phyloP scores from a whole-genome alignment of 2,797 vertebrate genomes.

The Hemibagrus guttatus region DNA sequence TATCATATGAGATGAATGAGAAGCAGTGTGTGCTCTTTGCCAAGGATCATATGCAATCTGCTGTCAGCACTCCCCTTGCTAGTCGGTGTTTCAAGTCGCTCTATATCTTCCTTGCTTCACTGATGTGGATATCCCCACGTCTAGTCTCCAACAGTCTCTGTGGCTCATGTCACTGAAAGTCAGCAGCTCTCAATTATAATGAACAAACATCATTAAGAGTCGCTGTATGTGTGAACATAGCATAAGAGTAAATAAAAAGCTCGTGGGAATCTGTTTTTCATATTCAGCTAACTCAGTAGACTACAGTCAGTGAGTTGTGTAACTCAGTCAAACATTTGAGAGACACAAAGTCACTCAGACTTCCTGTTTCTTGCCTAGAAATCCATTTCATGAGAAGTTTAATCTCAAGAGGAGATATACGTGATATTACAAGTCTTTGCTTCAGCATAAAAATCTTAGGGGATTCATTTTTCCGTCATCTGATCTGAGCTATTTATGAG shows the following conservation, averaged over 20 bases:
- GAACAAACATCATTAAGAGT: no score
- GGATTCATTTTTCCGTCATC: not conserved
- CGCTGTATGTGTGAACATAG: no score
- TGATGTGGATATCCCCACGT: no score
- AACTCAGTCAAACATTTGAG: not conserved
- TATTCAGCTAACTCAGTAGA: not conserved
- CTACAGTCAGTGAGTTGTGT: not conserved
- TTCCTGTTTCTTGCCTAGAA: not conserved
- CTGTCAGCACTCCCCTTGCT: no score
- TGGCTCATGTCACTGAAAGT: no score
- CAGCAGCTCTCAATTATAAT: no score
- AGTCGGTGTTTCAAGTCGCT: no score
- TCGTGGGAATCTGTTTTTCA: not conserved
- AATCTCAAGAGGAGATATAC: not conserved
- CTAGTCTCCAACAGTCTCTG: no score
- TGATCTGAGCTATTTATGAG: conserved; percentile 7
- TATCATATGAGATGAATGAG: no score
- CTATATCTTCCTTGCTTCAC: no score
- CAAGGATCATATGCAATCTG: no score
- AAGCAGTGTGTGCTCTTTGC: no score
- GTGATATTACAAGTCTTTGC: not conserved
- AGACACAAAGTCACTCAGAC: not conserved
- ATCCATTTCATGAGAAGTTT: not conserved
- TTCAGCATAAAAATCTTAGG: not conserved
- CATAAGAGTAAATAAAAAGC: not conserved